Evolutionary conservation across 2,113 vertebrate genomes (phyloP), one percentile per base, ranked within the genome.

Genomic region (Gavialis gangeticus): DNA sequence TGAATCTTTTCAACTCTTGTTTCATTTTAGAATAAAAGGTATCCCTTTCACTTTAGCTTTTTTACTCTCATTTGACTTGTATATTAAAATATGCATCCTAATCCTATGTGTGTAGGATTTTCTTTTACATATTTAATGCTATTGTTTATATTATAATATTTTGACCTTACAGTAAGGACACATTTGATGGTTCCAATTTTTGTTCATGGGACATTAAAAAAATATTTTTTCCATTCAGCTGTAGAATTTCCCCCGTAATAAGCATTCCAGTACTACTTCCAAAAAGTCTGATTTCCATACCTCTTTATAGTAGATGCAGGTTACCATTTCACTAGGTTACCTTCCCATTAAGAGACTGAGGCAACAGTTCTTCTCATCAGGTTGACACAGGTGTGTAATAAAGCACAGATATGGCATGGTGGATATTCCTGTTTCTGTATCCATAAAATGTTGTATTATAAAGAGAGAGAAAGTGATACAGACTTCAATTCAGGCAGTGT

Each of bases 21-120:
- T 82, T 82, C 64, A 83, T n/a, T 89, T 87, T 93, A 85, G 83
- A 63, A 27, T 15, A 5, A 94, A 94, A 85, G 69, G 67, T 85
- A 95, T 94, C 1, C 1, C 10, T 83, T 94, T 91, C 79, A 66
- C 25, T 87, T 84, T 22, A 62, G 19, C 2, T 1, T 86, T 94
- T 88, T 59, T 59, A 58, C 79, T 71, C 37, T 79, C 1, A 59
- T 84, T 95, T 81, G 28, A 60, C 3, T 21, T 93, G 54, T 75
- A 79, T 89, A 18, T 91, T 71, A 96, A 94, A 87, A 75, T 3
- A 73, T 12, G 71, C 3, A 28, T 91, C 27, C 34, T 75, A 77
- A 79, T 91, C 34, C 56, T 82, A 2, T 78, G 88, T 30, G n/a
- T 58, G 6, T 79, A 10, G 75, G 5, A 85, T 9, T 91, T 84